A percentile compares a stretch with the other conserved stretches of the same genome.
phyloP scores from a whole-genome alignment of 2,113 vertebrate species.

The Tonatia bakeri region DNA sequence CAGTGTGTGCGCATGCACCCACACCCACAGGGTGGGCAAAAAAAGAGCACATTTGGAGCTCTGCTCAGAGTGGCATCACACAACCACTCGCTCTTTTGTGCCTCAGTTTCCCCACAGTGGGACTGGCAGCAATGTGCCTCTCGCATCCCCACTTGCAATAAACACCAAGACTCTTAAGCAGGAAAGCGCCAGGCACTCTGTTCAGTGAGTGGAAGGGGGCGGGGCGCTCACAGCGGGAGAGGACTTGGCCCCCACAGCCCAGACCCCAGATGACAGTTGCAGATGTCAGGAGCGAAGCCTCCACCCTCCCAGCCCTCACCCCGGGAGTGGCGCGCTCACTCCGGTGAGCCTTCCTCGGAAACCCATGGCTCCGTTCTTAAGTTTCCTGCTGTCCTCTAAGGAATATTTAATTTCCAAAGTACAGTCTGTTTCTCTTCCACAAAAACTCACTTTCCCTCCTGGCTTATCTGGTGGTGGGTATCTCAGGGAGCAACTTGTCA shows the following conservation, averaged over 20 bases:
- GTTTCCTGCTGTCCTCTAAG: slow-evolving; percentile 35
- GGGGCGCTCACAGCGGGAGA: accelerated
- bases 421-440: slow-evolving; percentile 24
- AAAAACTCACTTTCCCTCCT: not conserved
- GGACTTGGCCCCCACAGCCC: not conserved
- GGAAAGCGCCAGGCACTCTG: not conserved
- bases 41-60: not conserved
- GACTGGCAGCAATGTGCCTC: not conserved
- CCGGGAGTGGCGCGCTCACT: not conserved
- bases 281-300: not conserved
- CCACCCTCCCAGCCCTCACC: not conserved
- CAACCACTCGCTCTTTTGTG: not conserved
- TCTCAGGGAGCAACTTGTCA: slow-evolving; percentile 28
- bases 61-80: not conserved
- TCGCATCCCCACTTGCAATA: not conserved
- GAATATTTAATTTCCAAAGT: slow-evolving; percentile 55
- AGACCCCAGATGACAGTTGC: not conserved
- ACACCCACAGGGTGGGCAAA: not conserved
- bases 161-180: not conserved
- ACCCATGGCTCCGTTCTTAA: not conserved
- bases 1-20: accelerated
- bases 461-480: slow-evolving; percentile 54
- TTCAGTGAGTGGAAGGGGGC: not conserved
- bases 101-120: slow-evolving; percentile 1
- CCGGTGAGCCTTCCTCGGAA: not conserved